These are phyloP conservation scores for Apamea epomidion DNA, from an alignment of 2,888 invertebrate genomes.

Conservation along the genomic window DNA sequence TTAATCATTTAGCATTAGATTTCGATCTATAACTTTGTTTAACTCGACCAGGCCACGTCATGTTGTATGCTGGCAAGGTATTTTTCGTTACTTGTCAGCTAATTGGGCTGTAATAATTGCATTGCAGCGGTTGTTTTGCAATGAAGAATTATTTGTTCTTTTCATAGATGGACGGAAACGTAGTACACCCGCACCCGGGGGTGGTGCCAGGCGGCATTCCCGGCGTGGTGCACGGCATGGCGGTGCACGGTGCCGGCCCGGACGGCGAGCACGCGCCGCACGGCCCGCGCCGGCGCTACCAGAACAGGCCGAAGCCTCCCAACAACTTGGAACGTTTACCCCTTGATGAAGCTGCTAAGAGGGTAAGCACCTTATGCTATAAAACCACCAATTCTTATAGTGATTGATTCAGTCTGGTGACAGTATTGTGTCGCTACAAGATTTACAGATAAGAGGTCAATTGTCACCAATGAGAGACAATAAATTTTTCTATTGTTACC, in stretches of 20 bases:
- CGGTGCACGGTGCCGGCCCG: conserved; percentile 85
- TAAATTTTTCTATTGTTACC: no score
- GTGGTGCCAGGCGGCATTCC: conserved; percentile 83
- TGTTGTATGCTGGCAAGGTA: not conserved
- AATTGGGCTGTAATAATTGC: conserved; percentile 18
- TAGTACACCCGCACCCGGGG: conserved; percentile 83
- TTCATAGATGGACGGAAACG: conserved; percentile 85
- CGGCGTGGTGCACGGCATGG: conserved; percentile 83
- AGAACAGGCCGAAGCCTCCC: conserved; percentile 84
- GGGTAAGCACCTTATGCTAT: conserved; percentile 75
- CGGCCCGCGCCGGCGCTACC: conserved; percentile 85
- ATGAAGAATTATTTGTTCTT: conserved; percentile 32
- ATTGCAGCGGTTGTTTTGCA: conserved; percentile 16
- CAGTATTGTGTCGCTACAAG: not conserved
- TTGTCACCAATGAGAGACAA: no score
- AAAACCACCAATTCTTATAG: not conserved
- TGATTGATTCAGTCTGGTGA: not conserved
- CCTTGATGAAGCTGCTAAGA: conserved; percentile 93
- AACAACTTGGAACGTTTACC: conserved; percentile 91
- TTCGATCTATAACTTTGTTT: not conserved
- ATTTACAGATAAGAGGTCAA: not conserved
- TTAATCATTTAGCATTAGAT: not conserved
- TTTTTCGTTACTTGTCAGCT: conserved; percentile 32
- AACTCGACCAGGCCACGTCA: conserved; percentile 1
- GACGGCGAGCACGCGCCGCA: conserved; percentile 85